Conservation (phyloP, 2,888 invertebrate genomes). For the Troides oblongomaculatus region DNA sequence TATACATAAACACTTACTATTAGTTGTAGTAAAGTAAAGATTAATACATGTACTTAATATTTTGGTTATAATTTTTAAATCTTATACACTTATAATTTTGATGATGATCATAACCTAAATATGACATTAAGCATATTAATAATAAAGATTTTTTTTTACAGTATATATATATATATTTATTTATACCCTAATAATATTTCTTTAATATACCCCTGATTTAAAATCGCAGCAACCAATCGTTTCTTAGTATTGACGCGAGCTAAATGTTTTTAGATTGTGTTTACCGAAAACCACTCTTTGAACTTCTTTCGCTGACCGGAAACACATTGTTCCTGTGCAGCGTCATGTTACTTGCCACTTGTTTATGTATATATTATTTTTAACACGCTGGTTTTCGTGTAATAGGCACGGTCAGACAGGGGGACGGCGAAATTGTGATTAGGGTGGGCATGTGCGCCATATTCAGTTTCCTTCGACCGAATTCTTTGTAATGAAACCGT, state of each 20-base stretch:
- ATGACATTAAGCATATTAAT: no score
- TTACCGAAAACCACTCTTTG: slow-evolving; percentile 22
- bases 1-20: neutral
- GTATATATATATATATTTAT: no score
- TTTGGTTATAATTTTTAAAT: no score
- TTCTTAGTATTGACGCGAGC: slow-evolving; percentile 17
- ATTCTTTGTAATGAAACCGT: slow-evolving; percentile 22
- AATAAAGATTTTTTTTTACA: no score
- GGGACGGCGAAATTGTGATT: slow-evolving; percentile 4
- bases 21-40: neutral
- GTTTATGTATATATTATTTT: slow-evolving; percentile 64
- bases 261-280: slow-evolving; percentile 13
- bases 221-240: neutral
- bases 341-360: slow-evolving; percentile 62
- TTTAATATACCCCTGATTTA: no score
- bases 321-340: slow-evolving; percentile 62
- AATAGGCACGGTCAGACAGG: slow-evolving; percentile 13
- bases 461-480: slow-evolving; percentile 15
- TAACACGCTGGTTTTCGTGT: slow-evolving; percentile 39
- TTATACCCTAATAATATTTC: no score
- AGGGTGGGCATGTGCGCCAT: slow-evolving; percentile 7
- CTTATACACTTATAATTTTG: no score
- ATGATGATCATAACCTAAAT: no score
- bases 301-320: slow-evolving; percentile 47
- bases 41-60: no score